Conservation (phyloP, 2,888 invertebrate genomes). For the Chrysodeixis includens region DNA sequence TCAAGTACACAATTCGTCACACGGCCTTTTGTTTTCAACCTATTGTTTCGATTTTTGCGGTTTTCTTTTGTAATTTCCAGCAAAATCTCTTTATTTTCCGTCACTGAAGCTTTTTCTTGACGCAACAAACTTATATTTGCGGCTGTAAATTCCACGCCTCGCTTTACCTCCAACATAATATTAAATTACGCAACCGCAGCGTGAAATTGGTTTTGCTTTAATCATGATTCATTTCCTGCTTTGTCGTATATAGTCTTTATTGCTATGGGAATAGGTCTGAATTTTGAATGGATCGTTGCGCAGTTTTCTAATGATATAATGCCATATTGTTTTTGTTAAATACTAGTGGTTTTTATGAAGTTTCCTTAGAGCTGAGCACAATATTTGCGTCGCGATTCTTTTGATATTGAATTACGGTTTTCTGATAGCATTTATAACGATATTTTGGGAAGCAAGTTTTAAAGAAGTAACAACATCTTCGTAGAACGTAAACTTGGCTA, state of each 20-base stretch:
- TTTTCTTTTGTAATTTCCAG: slow-evolving; percentile 74
- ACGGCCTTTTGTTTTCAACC: slow-evolving; percentile 68
- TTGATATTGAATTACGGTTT: slow-evolving; percentile 38
- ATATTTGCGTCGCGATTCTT: slow-evolving; percentile 47
- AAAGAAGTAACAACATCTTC: too few species aligned
- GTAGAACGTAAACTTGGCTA: too few species aligned
- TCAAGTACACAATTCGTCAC: slow-evolving; percentile 66
- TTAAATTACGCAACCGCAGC: slow-evolving; percentile 46
- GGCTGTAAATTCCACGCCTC: slow-evolving; percentile 8
- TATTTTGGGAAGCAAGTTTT: neutral
- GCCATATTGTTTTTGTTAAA: slow-evolving; percentile 66
- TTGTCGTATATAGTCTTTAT: slow-evolving; percentile 53
- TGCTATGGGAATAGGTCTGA: slow-evolving; percentile 38
- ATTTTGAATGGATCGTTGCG: slow-evolving; percentile 36
- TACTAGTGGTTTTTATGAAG: slow-evolving; percentile 64
- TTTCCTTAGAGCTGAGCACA: slow-evolving; percentile 47
- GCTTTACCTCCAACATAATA: slow-evolving; percentile 39
- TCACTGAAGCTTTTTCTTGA: slow-evolving; percentile 67
- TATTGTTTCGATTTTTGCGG: slow-evolving; percentile 78
- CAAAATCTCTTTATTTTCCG: slow-evolving; percentile 74
- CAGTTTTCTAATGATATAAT: slow-evolving; percentile 62
- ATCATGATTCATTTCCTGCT: slow-evolving; percentile 62
- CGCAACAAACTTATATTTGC: slow-evolving; percentile 59
- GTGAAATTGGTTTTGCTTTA: slow-evolving; percentile 57
- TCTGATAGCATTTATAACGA: slow-evolving; percentile 4